phyloP scores from a whole-genome alignment of 2,113 vertebrate genomes.

The Corythoichthys intestinalis region DNA sequence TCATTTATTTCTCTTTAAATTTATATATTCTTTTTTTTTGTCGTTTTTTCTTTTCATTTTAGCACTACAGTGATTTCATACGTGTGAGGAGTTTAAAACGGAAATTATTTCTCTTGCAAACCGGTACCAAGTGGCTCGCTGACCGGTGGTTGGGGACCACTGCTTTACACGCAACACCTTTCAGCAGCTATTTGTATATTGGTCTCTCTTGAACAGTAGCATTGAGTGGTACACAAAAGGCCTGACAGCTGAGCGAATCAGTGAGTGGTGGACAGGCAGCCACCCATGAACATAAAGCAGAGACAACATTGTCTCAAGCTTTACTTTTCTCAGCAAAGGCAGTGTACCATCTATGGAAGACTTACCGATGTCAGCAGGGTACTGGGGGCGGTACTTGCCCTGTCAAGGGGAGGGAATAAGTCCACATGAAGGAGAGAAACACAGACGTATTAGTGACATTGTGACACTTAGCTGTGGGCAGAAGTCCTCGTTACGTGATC shows the following conservation, averaged over 20 bases:
- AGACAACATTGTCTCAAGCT: conserved; percentile 47
- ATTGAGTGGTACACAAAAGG: conserved; percentile 23
- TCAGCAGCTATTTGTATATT: conserved; percentile 2
- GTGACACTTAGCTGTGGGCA: conserved; percentile 51
- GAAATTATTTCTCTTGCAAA: too few species aligned
- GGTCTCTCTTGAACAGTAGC: conserved; percentile 25
- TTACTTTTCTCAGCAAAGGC: conserved; percentile 39
- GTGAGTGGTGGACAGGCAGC: conserved; percentile 46
- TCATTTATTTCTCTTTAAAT: too few species aligned
- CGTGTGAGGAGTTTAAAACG: too few species aligned
- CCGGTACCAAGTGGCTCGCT: too few species aligned
- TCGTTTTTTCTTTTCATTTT: too few species aligned
- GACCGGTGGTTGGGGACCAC: too few species aligned
- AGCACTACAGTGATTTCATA: too few species aligned
- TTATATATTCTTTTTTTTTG: too few species aligned
- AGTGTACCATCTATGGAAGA: conserved; percentile 47
- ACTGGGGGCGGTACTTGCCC: conserved; percentile 66
- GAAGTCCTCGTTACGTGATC: conserved; percentile 42
- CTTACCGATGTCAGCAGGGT: conserved; percentile 77
- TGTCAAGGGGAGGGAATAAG: conserved; percentile 73
- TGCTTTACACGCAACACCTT: too few species aligned
- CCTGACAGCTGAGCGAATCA: conserved; percentile 33
- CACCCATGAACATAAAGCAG: conserved; percentile 41
- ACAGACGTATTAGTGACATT: conserved; percentile 74
- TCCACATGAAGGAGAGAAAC: conserved; percentile 71